Evolutionary conservation across 2,888 invertebrate genomes (phyloP).

Genomic region (Monochamus alternatus): DNA sequence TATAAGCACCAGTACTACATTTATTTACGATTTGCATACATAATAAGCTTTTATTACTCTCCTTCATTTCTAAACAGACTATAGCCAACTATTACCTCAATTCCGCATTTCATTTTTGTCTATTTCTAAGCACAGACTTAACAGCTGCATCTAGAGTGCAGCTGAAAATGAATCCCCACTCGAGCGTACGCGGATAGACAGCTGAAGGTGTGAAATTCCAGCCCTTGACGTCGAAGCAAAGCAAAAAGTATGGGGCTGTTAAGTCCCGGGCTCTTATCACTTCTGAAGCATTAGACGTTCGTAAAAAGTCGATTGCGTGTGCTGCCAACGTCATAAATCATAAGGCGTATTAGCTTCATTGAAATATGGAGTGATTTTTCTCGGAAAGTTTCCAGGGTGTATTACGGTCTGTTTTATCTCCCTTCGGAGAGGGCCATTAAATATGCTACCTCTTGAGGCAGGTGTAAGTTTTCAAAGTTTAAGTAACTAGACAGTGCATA

Average conservation of each 20-base stretch:
- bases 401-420: conserved; percentile 29
- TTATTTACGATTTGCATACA: no score
- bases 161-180: no score
- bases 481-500: neutral
- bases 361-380: conserved; percentile 40
- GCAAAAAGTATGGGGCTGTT: conserved; percentile 31
- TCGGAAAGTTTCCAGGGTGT: conserved; percentile 25
- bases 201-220: neutral
- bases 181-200: neutral
- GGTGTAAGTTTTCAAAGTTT: neutral
- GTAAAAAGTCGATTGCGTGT: conserved; percentile 49
- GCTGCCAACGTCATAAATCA: conserved; percentile 43
- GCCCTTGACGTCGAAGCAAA: conserved; percentile 1
- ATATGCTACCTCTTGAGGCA: neutral
- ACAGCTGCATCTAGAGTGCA: no score
- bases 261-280: conserved; percentile 41
- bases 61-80: no score
- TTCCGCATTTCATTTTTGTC: no score
- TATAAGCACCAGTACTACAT: no score
- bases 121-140: no score
- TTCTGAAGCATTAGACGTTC: conserved; percentile 45
- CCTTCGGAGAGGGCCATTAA: conserved; percentile 2
- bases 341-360: conserved; percentile 40
- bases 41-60: no score
- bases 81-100: no score